Base-by-base conservation (phyloP, 1,140 invertebrate species). In the Archivesica marissinica region DNA sequence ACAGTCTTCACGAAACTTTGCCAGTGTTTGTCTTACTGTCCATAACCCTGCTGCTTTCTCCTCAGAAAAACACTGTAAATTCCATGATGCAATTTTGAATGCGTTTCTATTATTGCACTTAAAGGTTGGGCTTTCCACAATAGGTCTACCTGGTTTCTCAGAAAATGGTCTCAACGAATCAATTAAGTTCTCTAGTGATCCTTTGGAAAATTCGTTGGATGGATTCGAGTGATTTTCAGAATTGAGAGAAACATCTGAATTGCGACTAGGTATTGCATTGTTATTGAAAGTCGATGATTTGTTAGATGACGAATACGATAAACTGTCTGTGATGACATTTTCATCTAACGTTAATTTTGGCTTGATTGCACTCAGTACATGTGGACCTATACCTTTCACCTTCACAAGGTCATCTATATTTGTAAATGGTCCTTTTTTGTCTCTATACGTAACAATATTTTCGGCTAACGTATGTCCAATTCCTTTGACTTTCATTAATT, bases 391-490 rank as follows among this genome's bases (percentile, higher is more conserved):
- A 23, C 93, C 92, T 68, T 93, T 93, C 0, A 97, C 95, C 95
- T 96, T 96, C 39, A 94, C 79, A 33, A 96, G 87, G 66, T 95
- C 95, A 89, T 96, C 96, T 54, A 97, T 89, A 68, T 95, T 95
- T 90, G 95, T 96, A 93, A 96, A 97, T 52, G 95, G 95, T 52
- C 97, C 97, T 94, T 96, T 96, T 91, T 96, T 96, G 85, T 96
- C 96, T 78, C 97, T 93, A 89, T 96, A 96, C 89, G 96, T 95
- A 4, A 97, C 95, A 88, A 97, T 97, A 92, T 96, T 96, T 44
- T 97, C 97, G 25, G 97, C 97, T 90, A 97, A 94, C 90, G 96
- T 96, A 93, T 97, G 97, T 89, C 96, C 96, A 70, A 97, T 94
- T 54, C 97, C 97, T 87, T 95, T 95, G 7, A 97, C 95, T 89